Conservation (phyloP, 2,797 vertebrate species). For the Mormyrus proboscirostris region DNA sequence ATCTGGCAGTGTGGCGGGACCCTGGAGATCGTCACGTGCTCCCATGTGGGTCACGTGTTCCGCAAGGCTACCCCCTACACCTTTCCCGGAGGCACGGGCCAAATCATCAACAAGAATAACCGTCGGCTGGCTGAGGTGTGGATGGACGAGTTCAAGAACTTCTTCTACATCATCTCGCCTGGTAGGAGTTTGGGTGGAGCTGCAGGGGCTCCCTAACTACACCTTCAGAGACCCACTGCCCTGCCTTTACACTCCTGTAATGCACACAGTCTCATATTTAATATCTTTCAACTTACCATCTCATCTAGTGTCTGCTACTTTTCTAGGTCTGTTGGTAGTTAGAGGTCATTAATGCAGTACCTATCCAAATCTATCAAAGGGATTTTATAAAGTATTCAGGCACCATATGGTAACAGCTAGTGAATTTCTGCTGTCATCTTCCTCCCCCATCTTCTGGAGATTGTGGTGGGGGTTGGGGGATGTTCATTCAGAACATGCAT, state of each 20-base stretch:
- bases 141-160: constrained; percentile 99
- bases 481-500: neutral
- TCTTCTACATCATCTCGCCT: constrained; percentile 98
- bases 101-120: constrained; percentile 99
- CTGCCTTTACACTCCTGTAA: neutral
- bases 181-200: constrained; percentile 60
- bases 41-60: constrained; percentile 98
- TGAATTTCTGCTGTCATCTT: neutral
- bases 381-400: constrained; percentile 21
- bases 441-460: neutral
- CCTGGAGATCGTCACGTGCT: constrained; percentile 95
- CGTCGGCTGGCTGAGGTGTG: constrained; percentile 94
- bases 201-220: too few species aligned
- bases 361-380: neutral
- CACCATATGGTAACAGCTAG: neutral
- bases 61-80: constrained; percentile 97
- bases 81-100: constrained; percentile 93
- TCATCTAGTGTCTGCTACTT: neutral
- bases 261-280: neutral
- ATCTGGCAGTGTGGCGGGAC: constrained; percentile 98
- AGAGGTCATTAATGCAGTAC: neutral
- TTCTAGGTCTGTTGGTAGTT: neutral
- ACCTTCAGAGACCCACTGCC: neutral
- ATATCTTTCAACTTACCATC: neutral
- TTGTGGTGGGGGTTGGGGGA: neutral